Evolutionary conservation across 1,140 invertebrate species (phyloP).

Genomic region (Euwallacea fornicatus): DNA sequence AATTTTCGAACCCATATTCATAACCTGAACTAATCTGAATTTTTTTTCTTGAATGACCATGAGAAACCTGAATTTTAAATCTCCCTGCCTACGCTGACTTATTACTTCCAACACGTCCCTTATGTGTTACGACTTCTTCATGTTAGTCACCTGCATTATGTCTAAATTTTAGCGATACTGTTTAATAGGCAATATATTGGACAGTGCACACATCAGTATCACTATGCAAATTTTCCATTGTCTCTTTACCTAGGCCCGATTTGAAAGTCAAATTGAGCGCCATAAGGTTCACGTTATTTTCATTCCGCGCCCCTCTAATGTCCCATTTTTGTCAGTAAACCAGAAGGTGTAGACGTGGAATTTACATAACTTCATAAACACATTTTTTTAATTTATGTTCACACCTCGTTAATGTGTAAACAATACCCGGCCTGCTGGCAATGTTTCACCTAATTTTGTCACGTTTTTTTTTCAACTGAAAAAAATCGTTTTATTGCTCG

Average conservation of each 20-base stretch:
- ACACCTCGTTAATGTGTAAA: slow-evolving; percentile 12
- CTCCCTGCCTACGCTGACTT: too few relatives aligned
- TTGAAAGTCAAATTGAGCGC: slow-evolving; percentile 13
- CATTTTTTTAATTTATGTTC: slow-evolving; percentile 7
- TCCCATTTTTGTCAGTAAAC: slow-evolving; percentile 10
- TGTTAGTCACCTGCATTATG: too few relatives aligned
- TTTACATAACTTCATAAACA: slow-evolving; percentile 16
- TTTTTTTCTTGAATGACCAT: too few relatives aligned
- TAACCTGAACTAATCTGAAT: too few relatives aligned
- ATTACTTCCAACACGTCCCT: too few relatives aligned
- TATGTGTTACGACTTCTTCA: too few relatives aligned
- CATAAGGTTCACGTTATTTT: slow-evolving; percentile 5
- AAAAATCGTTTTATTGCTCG: too few relatives aligned
- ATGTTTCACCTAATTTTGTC: slow-evolving; percentile 17
- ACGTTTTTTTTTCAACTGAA: background rate
- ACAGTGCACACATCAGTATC: background rate
- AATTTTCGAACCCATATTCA: too few relatives aligned
- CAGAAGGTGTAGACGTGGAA: slow-evolving; percentile 10
- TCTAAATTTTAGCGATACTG: too few relatives aligned
- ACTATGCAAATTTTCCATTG: background rate
- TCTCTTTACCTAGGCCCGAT: slow-evolving; percentile 3
- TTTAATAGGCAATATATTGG: too few relatives aligned
- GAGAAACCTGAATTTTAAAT: too few relatives aligned
- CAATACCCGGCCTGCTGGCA: slow-evolving; percentile 4
- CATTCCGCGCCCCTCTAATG: slow-evolving; percentile 6